These are phyloP conservation scores for Campopleginae sp. DNA, from an alignment of 2,888 invertebrate species.

Conservation along the genomic window DNA sequence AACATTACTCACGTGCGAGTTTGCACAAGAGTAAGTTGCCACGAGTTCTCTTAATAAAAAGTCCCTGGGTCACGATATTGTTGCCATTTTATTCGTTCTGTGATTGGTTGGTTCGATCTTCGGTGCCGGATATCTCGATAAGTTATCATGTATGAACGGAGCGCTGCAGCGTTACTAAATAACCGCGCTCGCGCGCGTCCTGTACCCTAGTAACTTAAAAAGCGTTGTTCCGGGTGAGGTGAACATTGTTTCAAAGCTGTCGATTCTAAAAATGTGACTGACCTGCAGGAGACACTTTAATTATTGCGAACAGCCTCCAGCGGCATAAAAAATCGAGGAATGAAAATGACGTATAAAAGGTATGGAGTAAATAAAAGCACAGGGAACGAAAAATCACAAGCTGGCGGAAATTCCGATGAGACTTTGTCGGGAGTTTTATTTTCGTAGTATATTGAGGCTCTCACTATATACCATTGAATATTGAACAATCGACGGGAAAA, in stretches of 20 bases:
- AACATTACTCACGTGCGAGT: constrained; percentile 10
- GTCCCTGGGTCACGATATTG: too few species aligned
- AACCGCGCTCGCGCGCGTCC: too few species aligned
- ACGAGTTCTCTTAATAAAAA: too few species aligned
- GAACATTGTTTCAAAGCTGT: background rate
- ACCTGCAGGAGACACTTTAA: background rate
- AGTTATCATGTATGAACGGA: too few species aligned
- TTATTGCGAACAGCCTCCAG: background rate
- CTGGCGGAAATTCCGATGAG: background rate
- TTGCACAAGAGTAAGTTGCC: background rate
- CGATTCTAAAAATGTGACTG: background rate
- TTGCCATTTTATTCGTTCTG: too few species aligned
- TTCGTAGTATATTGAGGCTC: background rate
- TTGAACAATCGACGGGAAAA: background rate
- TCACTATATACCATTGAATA: background rate
- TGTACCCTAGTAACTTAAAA: constrained; percentile 1
- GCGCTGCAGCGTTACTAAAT: too few species aligned
- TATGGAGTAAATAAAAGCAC: background rate
- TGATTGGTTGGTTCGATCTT: too few species aligned
- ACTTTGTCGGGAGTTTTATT: background rate
- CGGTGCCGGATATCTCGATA: too few species aligned
- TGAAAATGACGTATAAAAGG: background rate
- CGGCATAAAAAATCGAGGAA: background rate
- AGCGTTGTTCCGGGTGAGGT: background rate
- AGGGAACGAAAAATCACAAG: background rate